Evolutionary conservation across 2,113 vertebrate species (phyloP).

Genomic region (Calidris pygmaea): DNA sequence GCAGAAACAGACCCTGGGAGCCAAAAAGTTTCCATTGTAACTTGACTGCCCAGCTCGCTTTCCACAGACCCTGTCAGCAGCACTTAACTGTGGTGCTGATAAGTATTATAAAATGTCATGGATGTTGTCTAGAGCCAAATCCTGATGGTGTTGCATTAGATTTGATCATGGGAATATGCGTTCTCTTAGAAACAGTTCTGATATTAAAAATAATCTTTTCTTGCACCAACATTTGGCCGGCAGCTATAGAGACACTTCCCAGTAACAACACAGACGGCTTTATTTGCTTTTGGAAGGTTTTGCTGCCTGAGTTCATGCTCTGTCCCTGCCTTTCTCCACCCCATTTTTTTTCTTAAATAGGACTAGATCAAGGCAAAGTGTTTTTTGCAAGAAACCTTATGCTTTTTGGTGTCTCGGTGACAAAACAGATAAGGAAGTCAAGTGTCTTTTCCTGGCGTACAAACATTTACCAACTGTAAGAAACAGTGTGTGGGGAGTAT

Average conservation of each 20-base stretch:
- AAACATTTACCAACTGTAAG: background rate
- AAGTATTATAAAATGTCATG: background rate
- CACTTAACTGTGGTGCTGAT: background rate
- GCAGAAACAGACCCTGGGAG: background rate
- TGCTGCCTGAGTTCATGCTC: background rate
- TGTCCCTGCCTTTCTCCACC: background rate
- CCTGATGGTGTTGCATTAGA: background rate
- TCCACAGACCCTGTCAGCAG: background rate
- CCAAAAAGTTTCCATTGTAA: background rate
- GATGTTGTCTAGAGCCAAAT: background rate
- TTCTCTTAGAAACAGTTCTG: background rate
- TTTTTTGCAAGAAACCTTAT: background rate
- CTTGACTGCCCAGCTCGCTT: background rate
- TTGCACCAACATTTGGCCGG: background rate
- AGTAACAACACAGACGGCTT: background rate
- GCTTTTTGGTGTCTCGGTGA: background rate
- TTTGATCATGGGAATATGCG: background rate
- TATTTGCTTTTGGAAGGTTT: slow-evolving; percentile 15
- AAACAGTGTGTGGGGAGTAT: background rate
- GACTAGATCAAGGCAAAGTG: background rate
- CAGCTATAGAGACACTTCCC: background rate
- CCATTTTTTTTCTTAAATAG: background rate
- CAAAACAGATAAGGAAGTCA: background rate
- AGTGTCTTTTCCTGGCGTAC: background rate
- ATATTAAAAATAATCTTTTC: background rate